phyloP scores from a whole-genome alignment of 1,140 invertebrate genomes.

The Adoxophyes honmai region DNA sequence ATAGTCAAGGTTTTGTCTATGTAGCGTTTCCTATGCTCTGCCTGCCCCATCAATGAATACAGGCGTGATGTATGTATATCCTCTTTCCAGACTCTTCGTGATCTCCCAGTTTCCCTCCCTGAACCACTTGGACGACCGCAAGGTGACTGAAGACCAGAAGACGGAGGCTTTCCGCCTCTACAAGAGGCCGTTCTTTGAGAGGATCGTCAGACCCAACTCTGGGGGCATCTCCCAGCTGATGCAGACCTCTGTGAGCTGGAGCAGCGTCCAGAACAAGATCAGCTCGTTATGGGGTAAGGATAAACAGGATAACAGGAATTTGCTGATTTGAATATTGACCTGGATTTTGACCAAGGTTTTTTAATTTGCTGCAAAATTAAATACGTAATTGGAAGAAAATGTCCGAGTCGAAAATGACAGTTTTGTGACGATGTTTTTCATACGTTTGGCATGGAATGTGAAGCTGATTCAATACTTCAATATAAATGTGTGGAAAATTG shows the following conservation, averaged over 20 bases:
- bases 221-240: conserved; percentile 40
- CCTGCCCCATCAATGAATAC: too few relatives aligned
- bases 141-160: conserved; percentile 80
- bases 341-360: too few relatives aligned
- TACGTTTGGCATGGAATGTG: too few relatives aligned
- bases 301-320: conserved; percentile 39
- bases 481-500: too few relatives aligned
- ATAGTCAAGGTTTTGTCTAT: too few relatives aligned
- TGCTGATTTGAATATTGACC: conserved; percentile 34
- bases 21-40: too few relatives aligned
- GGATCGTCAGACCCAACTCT: conserved; percentile 39
- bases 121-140: conserved; percentile 81
- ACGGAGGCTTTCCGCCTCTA: conserved; percentile 80
- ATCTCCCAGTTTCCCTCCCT: conserved; percentile 83
- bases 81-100: conserved; percentile 80
- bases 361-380: too few relatives aligned
- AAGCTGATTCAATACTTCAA: too few relatives aligned
- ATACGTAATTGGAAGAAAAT: too few relatives aligned
- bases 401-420: too few relatives aligned
- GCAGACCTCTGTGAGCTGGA: conserved; percentile 44
- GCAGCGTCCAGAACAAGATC: conserved; percentile 39
- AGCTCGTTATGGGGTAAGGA: conserved; percentile 38
- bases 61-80: too few relatives aligned
- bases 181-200: conserved; percentile 78
- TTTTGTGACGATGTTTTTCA: too few relatives aligned